A percentile compares a stretch with the other conserved stretches of the same genome.
These are phyloP conservation scores for Philereme transversata DNA, from an alignment of 2,888 invertebrate species.

Conservation along the genomic window DNA sequence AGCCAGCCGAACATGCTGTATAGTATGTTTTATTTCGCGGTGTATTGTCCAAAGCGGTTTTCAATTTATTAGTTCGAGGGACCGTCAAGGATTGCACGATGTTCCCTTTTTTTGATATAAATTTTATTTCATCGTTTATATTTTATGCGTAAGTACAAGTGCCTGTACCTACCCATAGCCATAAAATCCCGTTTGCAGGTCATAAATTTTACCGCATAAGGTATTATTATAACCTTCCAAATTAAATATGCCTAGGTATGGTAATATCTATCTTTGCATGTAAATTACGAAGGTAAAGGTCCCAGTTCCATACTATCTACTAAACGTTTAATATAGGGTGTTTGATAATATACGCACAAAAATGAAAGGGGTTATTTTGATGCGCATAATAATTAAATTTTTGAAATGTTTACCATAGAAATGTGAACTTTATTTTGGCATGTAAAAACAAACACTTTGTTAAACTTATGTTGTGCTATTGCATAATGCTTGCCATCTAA, in stretches of 20 bases:
- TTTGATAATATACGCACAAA: too few species aligned
- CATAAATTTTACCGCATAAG: slow-evolving; percentile 9
- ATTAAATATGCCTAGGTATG: background rate
- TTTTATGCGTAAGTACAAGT: slow-evolving; percentile 11
- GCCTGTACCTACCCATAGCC: slow-evolving; percentile 6
- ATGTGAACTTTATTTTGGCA: too few species aligned
- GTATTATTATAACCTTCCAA: slow-evolving; percentile 1
- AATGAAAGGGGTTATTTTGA: too few species aligned
- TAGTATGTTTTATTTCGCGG: slow-evolving; percentile 40
- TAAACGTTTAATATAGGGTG: too few species aligned
- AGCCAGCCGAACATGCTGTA: slow-evolving; percentile 38
- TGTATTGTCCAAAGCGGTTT: slow-evolving; percentile 47
- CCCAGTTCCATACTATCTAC: too few species aligned
- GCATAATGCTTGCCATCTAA: too few species aligned
- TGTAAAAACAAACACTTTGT: too few species aligned
- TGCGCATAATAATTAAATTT: too few species aligned
- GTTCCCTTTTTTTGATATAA: slow-evolving; percentile 44
- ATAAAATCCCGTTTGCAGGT: slow-evolving; percentile 10
- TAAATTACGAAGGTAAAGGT: too few species aligned
- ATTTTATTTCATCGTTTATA: slow-evolving; percentile 38
- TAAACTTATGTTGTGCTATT: too few species aligned
- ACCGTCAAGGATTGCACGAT: slow-evolving; percentile 34
- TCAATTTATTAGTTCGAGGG: slow-evolving; percentile 50
- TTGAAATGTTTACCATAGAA: too few species aligned
- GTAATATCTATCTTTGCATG: too few species aligned